Percentiles rank a stretch among this genome's conserved stretches.
Evolutionary conservation across 1,140 invertebrate genomes (phyloP).

Genomic region (Bombus waltoni): DNA sequence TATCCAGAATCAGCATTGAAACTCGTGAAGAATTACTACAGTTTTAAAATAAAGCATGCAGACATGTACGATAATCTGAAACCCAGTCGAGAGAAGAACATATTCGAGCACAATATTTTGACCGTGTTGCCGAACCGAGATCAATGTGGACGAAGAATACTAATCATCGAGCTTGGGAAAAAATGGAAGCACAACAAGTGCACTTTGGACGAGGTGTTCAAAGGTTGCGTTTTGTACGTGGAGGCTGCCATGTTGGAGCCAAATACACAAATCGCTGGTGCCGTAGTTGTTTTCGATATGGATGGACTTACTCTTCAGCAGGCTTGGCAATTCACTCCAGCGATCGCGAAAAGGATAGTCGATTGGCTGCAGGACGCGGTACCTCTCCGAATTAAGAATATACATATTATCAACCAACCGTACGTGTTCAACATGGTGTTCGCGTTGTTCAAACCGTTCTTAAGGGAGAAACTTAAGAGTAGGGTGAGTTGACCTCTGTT

Average conservation of each 20-base stretch:
- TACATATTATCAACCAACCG: conserved; percentile 95
- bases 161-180: conserved; percentile 91
- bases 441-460: conserved; percentile 92
- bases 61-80: conserved; percentile 87
- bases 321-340: conserved; percentile 91
- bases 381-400: conserved; percentile 91
- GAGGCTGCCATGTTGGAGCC: conserved; percentile 92
- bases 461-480: conserved; percentile 89
- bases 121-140: conserved; percentile 90
- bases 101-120: conserved; percentile 90
- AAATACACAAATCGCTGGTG: conserved; percentile 88
- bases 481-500: conserved; percentile 78
- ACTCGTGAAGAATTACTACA: conserved; percentile 90
- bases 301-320: conserved; percentile 90
- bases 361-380: conserved; percentile 92
- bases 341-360: conserved; percentile 91
- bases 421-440: conserved; percentile 95
- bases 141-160: conserved; percentile 88
- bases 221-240: conserved; percentile 90
- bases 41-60: conserved; percentile 89
- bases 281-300: conserved; percentile 92
- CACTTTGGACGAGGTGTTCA: conserved; percentile 90
- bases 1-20: conserved; percentile 90
- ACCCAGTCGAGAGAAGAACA: conserved; percentile 88
- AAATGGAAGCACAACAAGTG: conserved; percentile 93